phyloP scores from a whole-genome alignment of 2,888 invertebrate species.

The Eupsilia transversa region DNA sequence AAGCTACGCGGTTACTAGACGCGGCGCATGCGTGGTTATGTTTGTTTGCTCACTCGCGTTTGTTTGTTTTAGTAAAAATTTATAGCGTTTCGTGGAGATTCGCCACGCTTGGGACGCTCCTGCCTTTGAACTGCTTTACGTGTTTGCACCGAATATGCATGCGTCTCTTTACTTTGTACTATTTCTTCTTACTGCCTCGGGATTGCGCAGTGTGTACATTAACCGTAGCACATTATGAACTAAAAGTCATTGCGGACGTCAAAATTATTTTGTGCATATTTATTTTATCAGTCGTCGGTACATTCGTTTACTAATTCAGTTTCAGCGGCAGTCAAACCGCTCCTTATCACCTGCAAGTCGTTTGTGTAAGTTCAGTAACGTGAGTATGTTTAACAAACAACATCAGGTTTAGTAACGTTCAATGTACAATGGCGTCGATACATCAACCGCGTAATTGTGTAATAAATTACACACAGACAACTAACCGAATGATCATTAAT shows the following conservation, averaged over 20 bases:
- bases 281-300: constrained; percentile 13
- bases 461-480: constrained; percentile 61
- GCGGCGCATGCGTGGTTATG: constrained; percentile 76
- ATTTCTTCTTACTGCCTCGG: constrained; percentile 52
- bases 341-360: constrained; percentile 33
- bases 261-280: constrained; percentile 24
- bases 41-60: constrained; percentile 79
- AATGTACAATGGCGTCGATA: constrained; percentile 39
- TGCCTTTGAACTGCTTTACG: constrained; percentile 80
- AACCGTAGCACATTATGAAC: constrained; percentile 24
- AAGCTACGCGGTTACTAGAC: constrained; percentile 64
- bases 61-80: constrained; percentile 88
- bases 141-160: constrained; percentile 71
- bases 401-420: constrained; percentile 43
- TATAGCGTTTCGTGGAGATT: constrained; percentile 82
- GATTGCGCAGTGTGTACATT: constrained; percentile 36
- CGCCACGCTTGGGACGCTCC: constrained; percentile 72
- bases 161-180: constrained; percentile 70
- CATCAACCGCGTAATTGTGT: constrained; percentile 56
- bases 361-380: constrained; percentile 35
- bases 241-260: constrained; percentile 2
- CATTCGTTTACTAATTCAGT: constrained; percentile 18
- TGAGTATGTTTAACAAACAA: constrained; percentile 52
- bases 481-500: constrained; percentile 68
- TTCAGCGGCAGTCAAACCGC: constrained; percentile 24